These are phyloP conservation scores for Epinephelus moara DNA, from an alignment of 2,113 vertebrate species.

Conservation along the genomic window DNA sequence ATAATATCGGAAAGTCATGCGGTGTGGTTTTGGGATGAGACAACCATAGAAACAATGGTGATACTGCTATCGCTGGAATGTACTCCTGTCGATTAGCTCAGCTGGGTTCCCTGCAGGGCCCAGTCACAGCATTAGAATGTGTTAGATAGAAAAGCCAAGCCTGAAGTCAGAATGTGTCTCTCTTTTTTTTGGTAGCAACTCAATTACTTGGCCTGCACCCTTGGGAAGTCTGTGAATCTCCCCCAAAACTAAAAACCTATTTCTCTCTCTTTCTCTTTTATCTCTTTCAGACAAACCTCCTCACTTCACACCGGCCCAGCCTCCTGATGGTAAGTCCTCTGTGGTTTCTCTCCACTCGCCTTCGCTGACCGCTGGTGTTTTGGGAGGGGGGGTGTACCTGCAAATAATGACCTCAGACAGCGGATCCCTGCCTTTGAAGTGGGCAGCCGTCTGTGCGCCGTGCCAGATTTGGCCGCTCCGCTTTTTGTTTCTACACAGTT, in stretches of 20 bases:
- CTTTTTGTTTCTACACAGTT: constrained; percentile 38
- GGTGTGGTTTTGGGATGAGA: constrained; percentile 39
- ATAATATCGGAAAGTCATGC: constrained; percentile 16
- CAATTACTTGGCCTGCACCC: constrained; percentile 65
- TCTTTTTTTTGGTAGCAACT: constrained; percentile 54
- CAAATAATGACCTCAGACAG: constrained; percentile 70
- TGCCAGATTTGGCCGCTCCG: constrained; percentile 32
- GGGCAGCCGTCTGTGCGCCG: constrained; percentile 33
- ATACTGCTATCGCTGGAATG: constrained; percentile 45
- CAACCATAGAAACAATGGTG: constrained; percentile 31
- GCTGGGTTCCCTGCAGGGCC: constrained; percentile 51
- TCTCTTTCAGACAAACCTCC: constrained; percentile 94
- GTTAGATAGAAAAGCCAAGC: constrained; percentile 55
- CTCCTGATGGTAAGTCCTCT: constrained; percentile 93
- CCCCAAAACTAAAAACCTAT: constrained; percentile 77
- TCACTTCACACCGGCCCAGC: constrained; percentile 87
- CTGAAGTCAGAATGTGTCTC: constrained; percentile 30
- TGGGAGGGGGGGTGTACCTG: constrained; percentile 10
- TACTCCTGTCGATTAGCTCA: constrained; percentile 58
- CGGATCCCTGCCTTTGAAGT: constrained; percentile 71
- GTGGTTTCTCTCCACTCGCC: constrained; percentile 50
- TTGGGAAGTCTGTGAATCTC: constrained; percentile 64
- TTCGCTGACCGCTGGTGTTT: constrained; percentile 57
- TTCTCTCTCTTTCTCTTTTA: constrained; percentile 74
- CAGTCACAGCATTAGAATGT: constrained; percentile 56